Percentiles rank a stretch among this genome's conserved stretches.
Evolutionary conservation across 2,888 invertebrate species (phyloP).

Genomic region (Ditula angustiorana): DNA sequence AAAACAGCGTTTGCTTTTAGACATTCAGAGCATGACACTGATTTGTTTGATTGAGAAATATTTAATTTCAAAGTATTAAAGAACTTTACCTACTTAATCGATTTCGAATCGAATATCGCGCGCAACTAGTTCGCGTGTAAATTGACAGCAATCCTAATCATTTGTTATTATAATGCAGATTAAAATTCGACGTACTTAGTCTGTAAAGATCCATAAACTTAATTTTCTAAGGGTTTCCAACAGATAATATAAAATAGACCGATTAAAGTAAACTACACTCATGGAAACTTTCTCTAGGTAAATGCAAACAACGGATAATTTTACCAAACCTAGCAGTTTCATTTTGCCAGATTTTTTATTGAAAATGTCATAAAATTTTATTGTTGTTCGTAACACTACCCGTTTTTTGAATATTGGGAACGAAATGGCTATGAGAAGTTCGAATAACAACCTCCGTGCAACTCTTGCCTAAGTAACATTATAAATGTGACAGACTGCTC

Average conservation of each 20-base stretch:
- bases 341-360: too few relatives aligned
- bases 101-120: neutral
- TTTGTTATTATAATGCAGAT: conserved; percentile 4
- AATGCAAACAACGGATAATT: too few relatives aligned
- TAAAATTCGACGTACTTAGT: neutral
- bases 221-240: neutral
- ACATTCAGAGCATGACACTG: neutral
- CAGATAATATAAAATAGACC: neutral
- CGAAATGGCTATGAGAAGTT: too few relatives aligned
- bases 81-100: neutral
- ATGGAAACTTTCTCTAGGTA: too few relatives aligned
- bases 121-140: conserved; percentile 11
- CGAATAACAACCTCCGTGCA: too few relatives aligned
- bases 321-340: too few relatives aligned
- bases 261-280: neutral
- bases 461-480: too few relatives aligned
- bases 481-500: too few relatives aligned
- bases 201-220: neutral
- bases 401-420: too few relatives aligned
- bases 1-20: neutral
- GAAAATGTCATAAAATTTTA: too few relatives aligned
- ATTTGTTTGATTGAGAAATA: neutral
- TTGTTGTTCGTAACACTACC: too few relatives aligned
- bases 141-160: conserved; percentile 6
- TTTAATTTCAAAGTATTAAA: neutral